Base-by-base conservation (phyloP, 1,140 invertebrate species). In the Ooceraea biroi region DNA sequence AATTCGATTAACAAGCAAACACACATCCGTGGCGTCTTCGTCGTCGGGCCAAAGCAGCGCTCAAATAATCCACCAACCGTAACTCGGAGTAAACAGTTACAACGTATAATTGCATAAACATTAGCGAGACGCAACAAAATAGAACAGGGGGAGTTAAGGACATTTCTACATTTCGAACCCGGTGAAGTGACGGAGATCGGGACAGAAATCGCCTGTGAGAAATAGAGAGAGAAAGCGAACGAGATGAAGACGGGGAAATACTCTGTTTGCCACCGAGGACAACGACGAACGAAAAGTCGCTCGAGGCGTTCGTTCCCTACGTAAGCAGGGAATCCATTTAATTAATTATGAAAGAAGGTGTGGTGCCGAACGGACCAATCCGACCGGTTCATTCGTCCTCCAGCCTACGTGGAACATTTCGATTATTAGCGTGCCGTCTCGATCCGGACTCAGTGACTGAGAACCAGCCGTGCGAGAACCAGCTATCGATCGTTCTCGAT, bases 281-380 rank as follows among this genome's bases (percentile, higher is more conserved):
- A 19, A 19, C 66, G 30, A 63, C 41, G 50, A 22, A 10, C 48
- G n/a, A 63, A 36, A 52, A 87, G 48, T 71, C 36, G 57, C 19
- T 71, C 52, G 55, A 46, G 17, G 52, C 11, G 22, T 25, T 58
- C 48, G 55, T 69, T 82, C 44, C 50, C 80, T 80, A 78, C 60
- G 82, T 52, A 85, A 89, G 41, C 68, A 80, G 14, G 46, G 68
- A 87, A 78, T 85, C 46, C 12, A 68, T 82, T 87, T 61, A 74
- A 82, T 87, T 91, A 92, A 94, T 94, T 93, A 93, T 91, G 89
- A 89, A 92, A 91, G 92, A 92, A 94, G 93, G 94, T 92, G 93
- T 94, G 93, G 93, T 92, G 85, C 87, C 86, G 61, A 92, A 82
- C 82, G 68, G 89, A 94, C 93, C 93, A 92, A 94, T 94, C 90